Base-by-base conservation (phyloP, 2,797 vertebrate species). In the Trachurus trachurus region DNA sequence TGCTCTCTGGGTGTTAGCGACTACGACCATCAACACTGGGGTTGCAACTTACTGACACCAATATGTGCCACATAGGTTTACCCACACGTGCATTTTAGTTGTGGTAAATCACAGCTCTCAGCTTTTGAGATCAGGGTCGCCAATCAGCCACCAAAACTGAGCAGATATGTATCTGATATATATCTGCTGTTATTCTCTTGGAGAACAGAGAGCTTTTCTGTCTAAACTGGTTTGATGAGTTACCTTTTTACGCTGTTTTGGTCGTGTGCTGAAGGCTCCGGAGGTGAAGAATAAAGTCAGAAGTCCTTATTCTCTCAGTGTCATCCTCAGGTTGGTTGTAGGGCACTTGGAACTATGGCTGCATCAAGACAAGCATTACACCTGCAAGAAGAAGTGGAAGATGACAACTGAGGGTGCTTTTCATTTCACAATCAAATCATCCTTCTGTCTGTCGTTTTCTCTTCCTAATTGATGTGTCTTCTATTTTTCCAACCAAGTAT, bases 201-300 rank as follows among this genome's bases (percentile, higher is more conserved):
- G 15, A 45, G 15, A 45, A 15, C 42, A 12, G n/a, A 22, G 4
- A 26, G 21, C 12, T 26, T 6, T 7, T 15, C 1, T 26, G 21
- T 6, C 52, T 7, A 19, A 34, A 37, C 16, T 5, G 11, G n/a
- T 1, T 37, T 34, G 37, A 26, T 39, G 10, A 52, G 13, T 90
- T 91, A 96, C 95, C 94, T 93, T 81, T 81, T 89, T 89, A 34
- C 86, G 84, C 59, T 90, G 88, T 84, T 89, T 92, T 54, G 76
- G 86, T 68, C 71, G 78, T 75, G 70, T 83, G 61, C 73, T 83
- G 76, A 81, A 76, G 82, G 72, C 75, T 74, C 67, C 60, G 65
- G 50, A 73, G 72, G 31, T 40, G 76, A 79, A 49, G 66, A 64
- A n/a, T 42, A 26, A 69, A 80, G 75, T 84, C 78, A 58, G 37